Evolutionary conservation across 1,140 invertebrate species (phyloP).

Genomic region (Pygmarrhopalites habei): DNA sequence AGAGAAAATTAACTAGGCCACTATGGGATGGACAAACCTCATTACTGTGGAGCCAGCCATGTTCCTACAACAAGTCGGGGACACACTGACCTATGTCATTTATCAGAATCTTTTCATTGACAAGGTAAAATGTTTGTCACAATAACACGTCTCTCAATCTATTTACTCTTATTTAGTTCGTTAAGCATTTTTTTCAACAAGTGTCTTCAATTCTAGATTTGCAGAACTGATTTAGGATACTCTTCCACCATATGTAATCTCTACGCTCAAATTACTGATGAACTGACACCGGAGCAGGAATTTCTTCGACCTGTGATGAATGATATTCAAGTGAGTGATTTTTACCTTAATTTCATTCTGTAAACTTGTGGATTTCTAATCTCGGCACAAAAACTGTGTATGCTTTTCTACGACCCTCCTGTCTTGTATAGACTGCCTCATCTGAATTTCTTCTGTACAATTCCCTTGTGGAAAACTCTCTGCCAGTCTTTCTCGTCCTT

Average conservation of each 20-base stretch:
- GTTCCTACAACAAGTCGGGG: constrained; percentile 39
- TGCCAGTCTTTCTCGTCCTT: constrained; percentile 51
- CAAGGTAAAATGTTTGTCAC: constrained; percentile 25
- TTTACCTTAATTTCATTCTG: no score
- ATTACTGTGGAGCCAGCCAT: constrained; percentile 36
- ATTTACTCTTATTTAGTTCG: background rate
- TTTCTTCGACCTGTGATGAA: constrained; percentile 25
- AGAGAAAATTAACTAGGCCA: background rate
- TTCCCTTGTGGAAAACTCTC: constrained; percentile 54
- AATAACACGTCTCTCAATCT: no score
- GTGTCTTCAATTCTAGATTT: no score
- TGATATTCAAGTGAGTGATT: constrained; percentile 31
- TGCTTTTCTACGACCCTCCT: no score
- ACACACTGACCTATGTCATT: constrained; percentile 38
- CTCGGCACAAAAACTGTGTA: no score
- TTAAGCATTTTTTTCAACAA: background rate
- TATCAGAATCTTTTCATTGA: constrained; percentile 39
- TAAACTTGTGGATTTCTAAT: no score
- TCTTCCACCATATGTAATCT: constrained; percentile 17
- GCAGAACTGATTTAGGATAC: constrained; percentile 27
- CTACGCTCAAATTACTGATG: constrained; percentile 6
- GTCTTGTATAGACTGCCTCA: constrained; percentile 44
- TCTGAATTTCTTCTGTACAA: constrained; percentile 53
- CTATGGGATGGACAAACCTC: constrained; percentile 18
- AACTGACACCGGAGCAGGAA: constrained; percentile 14